These are phyloP conservation scores for Willowsia nigromaculata DNA, from an alignment of 2,888 invertebrate genomes.

Conservation along the genomic window DNA sequence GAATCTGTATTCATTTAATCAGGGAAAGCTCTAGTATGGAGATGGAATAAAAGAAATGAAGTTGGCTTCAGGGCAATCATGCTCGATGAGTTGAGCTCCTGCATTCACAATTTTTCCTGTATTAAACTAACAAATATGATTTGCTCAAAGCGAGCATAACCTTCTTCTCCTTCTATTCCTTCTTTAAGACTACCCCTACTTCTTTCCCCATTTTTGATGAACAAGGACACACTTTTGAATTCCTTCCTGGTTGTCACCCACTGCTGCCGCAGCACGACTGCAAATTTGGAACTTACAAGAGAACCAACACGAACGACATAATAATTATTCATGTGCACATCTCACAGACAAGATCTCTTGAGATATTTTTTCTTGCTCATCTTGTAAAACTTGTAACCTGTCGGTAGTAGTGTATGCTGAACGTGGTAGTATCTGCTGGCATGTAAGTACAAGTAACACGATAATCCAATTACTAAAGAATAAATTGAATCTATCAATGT, in stretches of 20 bases:
- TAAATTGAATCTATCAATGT: constrained; percentile 72
- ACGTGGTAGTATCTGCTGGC: constrained; percentile 17
- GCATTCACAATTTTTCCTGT: not conserved
- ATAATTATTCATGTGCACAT: constrained; percentile 70
- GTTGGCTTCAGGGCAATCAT: constrained; percentile 33
- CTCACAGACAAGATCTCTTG: constrained; percentile 17
- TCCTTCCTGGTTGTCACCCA: constrained; percentile 24
- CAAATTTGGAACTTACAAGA: not conserved
- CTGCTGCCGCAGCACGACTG: not conserved
- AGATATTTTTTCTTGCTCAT: constrained; percentile 38
- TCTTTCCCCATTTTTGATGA: too few relatives aligned
- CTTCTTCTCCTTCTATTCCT: not conserved
- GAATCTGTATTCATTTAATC: constrained; percentile 12
- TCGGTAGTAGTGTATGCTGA: not conserved
- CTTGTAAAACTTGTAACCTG: constrained; percentile 40
- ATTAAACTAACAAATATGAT: constrained; percentile 29
- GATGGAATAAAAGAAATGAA: constrained; percentile 12
- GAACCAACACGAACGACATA: not conserved
- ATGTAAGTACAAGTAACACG: constrained; percentile 59
- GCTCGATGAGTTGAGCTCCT: not conserved
- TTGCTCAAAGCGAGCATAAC: constrained; percentile 5
- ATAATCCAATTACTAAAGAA: constrained; percentile 72
- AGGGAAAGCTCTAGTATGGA: not conserved
- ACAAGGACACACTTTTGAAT: constrained; percentile 3
- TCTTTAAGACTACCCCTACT: too few relatives aligned